Evolutionary conservation across 2,888 invertebrate species (phyloP).

Genomic region (Scotopteryx bipunctaria): DNA sequence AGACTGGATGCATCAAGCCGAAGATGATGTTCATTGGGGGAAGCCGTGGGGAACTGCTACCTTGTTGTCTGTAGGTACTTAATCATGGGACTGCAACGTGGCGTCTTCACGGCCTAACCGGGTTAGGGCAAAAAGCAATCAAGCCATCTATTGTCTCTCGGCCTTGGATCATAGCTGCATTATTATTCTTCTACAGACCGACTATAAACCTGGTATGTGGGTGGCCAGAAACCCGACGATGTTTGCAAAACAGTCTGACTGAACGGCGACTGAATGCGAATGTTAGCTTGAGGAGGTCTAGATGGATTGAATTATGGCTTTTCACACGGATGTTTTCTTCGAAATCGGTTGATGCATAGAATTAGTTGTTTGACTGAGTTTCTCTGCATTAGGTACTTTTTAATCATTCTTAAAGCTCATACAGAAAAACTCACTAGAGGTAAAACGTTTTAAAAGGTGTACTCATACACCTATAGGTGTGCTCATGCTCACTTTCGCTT

Average conservation of each 20-base stretch:
- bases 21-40: too few species aligned
- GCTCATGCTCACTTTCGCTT: too few species aligned
- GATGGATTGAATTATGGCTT: conserved; percentile 17
- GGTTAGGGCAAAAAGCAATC: conserved; percentile 64
- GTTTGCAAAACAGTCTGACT: conserved; percentile 52
- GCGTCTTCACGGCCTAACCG: conserved; percentile 20
- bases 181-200: conserved; percentile 63
- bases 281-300: conserved; percentile 38
- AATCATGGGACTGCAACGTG: conserved; percentile 18
- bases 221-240: conserved; percentile 60
- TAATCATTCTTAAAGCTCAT: too few species aligned
- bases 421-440: too few species aligned
- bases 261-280: conserved; percentile 63
- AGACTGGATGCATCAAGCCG: too few species aligned
- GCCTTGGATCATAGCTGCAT: conserved; percentile 61
- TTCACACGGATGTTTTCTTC: conserved; percentile 13
- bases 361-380: too few species aligned
- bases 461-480: too few species aligned
- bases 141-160: conserved; percentile 60
- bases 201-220: conserved; percentile 64
- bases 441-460: too few species aligned
- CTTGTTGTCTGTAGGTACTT: too few species aligned
- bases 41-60: too few species aligned
- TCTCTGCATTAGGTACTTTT: too few species aligned
- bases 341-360: not conserved